Base-by-base conservation (phyloP, 1,140 invertebrate genomes). In the Aphidius ervi region DNA sequence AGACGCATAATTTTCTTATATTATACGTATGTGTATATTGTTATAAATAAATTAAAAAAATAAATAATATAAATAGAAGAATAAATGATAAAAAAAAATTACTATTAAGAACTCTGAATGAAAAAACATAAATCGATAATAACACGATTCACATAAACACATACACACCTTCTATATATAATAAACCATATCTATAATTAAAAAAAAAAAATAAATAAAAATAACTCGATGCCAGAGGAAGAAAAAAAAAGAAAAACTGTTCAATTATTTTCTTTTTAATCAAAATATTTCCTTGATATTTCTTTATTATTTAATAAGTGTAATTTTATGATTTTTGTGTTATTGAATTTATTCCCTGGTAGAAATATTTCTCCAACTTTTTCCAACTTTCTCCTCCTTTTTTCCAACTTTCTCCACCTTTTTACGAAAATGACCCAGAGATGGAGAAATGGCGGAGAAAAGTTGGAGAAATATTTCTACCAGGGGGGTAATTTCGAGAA, bases 121-220 rank as follows among this genome's bases (percentile, higher is more conserved):
- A 66, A 48, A 40, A 67, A 54, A 67, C 55, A 64, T 57, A 66
- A 46, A 53, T 59, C 66, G 50, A 69, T 65, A 67, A 54, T 41
- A 62, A 70, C 62, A 65, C 61, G 55, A 45, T 62, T 69, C 64
- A 67, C 59, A 59, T 57, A 52, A 62, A 65, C 56, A 66, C 39
- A 53, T 40, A 53, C n/a, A 53, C n/a, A 53, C 37, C 65, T 66
- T 68, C 61, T 71, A 71, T 71, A 58, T 71, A 71, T 71, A 58
- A 69, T 68, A 67, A 69, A 71, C 67, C 68, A 70, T 71, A 69
- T 70, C 67, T 70, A 70, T 67, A 61, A 63, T 59, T 50, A 59
- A 59, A 46, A 61, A 62, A 59, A 65, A 69, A 65, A 68, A 67
- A 62, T 56, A 70, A 68, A 64, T 56, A 70, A 68, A 64, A 69